Conservation (phyloP, 2,113 vertebrate genomes). For the Balaenoptera acutorostrata region DNA sequence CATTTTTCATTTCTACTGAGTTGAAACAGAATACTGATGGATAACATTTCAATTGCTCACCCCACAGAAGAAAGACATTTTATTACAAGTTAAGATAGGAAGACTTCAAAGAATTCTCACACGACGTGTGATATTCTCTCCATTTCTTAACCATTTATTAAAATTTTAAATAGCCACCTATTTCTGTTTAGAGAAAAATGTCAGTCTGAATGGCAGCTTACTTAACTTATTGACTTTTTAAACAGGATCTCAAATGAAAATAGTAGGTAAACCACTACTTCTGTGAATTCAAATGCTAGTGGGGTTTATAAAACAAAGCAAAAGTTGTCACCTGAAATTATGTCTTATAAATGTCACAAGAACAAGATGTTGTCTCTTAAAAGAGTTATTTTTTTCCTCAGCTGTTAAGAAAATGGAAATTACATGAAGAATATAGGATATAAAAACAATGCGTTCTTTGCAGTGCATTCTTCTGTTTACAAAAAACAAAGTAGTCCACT, state of each 20-base stretch:
- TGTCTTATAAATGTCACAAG: neutral
- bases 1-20: conserved; percentile 50
- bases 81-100: conserved; percentile 37
- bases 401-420: neutral
- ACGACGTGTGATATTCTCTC: neutral
- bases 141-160: conserved; percentile 21
- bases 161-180: conserved; percentile 17
- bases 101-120: conserved; percentile 22
- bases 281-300: neutral
- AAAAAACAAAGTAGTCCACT: neutral
- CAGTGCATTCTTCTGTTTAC: neutral
- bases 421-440: neutral
- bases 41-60: conserved; percentile 34
- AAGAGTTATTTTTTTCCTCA: neutral
- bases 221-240: neutral
- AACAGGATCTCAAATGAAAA: neutral
- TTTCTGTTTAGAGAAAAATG: neutral
- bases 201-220: neutral
- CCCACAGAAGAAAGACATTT: conserved; percentile 21
- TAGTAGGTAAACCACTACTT: neutral
- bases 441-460: neutral
- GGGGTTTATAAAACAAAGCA: conserved; percentile 7
- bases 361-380: neutral
- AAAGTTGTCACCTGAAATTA: conserved; percentile 22
- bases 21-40: conserved; percentile 21